Base-by-base conservation (phyloP, 2,888 invertebrate genomes). In the Anaspis maculata region DNA sequence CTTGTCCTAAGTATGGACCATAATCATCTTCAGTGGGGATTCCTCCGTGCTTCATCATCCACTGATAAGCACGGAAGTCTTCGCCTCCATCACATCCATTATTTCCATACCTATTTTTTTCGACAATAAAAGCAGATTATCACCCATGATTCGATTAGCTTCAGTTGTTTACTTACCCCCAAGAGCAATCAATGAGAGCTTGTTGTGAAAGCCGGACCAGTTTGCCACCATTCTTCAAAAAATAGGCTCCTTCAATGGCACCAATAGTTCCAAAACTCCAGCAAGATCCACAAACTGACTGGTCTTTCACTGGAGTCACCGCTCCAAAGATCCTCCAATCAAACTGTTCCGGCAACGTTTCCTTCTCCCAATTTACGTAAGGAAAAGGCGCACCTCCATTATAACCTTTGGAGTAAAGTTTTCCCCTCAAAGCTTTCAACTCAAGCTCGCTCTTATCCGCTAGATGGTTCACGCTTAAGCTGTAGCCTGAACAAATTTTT, bases 71-170 rank as follows among this genome's bases (percentile, higher is more conserved):
- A 32, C 94, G 73, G 69, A 83, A 94, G 64, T 95, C 95, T 66
- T 95, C 94, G n/a, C 95, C 95, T 2, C 95, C 96, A 62, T 96
- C 95, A 62, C 95, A 96, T 0, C 92, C 96, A 65, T 96, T 94
- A 66, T 92, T 92, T 14, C 94, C 94, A 63, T n/a, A n/a, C n/a
- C n/a, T n/a, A n/a, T n/a, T n/a, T 75, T 90, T 22, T 76, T 76
- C 21, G 35, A 42, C 13, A n/a, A n/a, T n/a, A n/a, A n/a, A n/a
- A n/a, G n/a, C n/a, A n/a, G n/a, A n/a, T n/a, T n/a, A n/a, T n/a
- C n/a, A n/a, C n/a, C n/a, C n/a, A n/a, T n/a, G n/a, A n/a, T n/a
- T n/a, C n/a, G n/a, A n/a, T 13, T 32, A 26, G n/a, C 21, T 12
- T 41, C 62, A 62, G n/a, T n/a, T n/a, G n/a, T n/a, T n/a, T n/a